Evolutionary conservation across 2,113 vertebrate species (phyloP), one percentile per base, ranked within the genome.

Genomic region (Zonotrichia leucophrys): DNA sequence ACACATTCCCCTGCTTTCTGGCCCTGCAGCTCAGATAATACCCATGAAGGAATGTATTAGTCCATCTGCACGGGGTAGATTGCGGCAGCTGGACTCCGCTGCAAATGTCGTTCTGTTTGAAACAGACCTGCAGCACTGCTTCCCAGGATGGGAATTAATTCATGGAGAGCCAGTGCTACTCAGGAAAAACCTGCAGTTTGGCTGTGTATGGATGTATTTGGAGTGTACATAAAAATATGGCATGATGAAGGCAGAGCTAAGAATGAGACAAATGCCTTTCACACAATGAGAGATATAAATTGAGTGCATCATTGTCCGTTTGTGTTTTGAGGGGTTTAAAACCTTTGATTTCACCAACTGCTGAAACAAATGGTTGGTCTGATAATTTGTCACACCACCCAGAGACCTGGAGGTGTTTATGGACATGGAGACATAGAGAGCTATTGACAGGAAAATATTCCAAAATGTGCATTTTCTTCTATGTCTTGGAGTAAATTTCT

Each of bases 31-130:
- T 89, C 66, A 20, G 75, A 86, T 82, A 87, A 95, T 73, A 69
- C 55, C 81, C 74, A 1, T 85, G 78, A 87, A 94, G 82, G 81
- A 92, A 91, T 73, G 89, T n/a, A 28, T 92, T 89, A 92, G 92
- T 83, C 87, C 67, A 59, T 84, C 87, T 96, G 86, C 68, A 67
- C 4, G 9, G 75, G 91, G 83, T 82, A 82, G 95, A 82, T 86
- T 79, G 50, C 20, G 15, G 73, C 92, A 94, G 90, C 92, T 87
- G 83, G 80, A 81, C 86, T 77, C 87, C 1, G 2, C 67, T 83
- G 95, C 75, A 96, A 63, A 24, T 4, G 3, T 53, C 0, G 1
- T 68, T 95, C 25, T 79, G 30, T 92, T 82, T 73, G 93, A 89
- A 72, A 49, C 21, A 55, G 49, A 75, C 83, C 90, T 88, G 78